phyloP scores from a whole-genome alignment of 2,888 invertebrate genomes.

The Drosophila prostipennis region DNA sequence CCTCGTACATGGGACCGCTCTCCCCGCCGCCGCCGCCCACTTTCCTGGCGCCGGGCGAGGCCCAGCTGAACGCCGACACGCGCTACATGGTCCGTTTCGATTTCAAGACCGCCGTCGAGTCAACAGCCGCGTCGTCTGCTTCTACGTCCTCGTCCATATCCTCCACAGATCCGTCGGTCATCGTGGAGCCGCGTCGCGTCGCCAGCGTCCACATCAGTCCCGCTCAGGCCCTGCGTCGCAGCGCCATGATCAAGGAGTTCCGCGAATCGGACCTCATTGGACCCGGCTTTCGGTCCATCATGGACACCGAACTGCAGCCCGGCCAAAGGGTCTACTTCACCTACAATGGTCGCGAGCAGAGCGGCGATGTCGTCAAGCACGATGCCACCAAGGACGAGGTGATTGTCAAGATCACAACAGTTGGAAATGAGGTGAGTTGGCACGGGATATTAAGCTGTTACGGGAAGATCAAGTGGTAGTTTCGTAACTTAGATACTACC shows the following conservation, averaged over 20 bases:
- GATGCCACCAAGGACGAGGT: constrained; percentile 92
- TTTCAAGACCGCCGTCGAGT: constrained; percentile 77
- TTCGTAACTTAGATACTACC: too few species aligned
- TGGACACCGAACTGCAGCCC: constrained; percentile 90
- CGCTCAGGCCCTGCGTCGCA: constrained; percentile 83
- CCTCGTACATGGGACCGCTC: constrained; percentile 53
- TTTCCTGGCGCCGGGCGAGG: constrained; percentile 61
- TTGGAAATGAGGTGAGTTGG: constrained; percentile 90
- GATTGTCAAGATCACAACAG: constrained; percentile 89
- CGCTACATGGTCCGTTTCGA: constrained; percentile 95
- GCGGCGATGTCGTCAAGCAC: constrained; percentile 92
- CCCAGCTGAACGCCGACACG: constrained; percentile 89
- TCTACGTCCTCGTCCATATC: constrained; percentile 1
- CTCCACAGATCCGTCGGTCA: constrained; percentile 63
- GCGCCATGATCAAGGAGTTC: constrained; percentile 87
- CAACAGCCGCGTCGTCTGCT: constrained; percentile 53
- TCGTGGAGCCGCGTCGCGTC: constrained; percentile 77
- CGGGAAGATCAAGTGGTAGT: too few species aligned
- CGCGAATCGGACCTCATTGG: constrained; percentile 94
- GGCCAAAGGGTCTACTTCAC: constrained; percentile 97
- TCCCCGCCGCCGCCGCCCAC: constrained; percentile 59
- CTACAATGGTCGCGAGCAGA: constrained; percentile 96
- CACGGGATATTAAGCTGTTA: too few species aligned
- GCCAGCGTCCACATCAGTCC: constrained; percentile 80
- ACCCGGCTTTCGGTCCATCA: constrained; percentile 94